Evolutionary conservation across 2,797 vertebrate genomes (phyloP).

Genomic region (Poeciliopsis turneri): DNA sequence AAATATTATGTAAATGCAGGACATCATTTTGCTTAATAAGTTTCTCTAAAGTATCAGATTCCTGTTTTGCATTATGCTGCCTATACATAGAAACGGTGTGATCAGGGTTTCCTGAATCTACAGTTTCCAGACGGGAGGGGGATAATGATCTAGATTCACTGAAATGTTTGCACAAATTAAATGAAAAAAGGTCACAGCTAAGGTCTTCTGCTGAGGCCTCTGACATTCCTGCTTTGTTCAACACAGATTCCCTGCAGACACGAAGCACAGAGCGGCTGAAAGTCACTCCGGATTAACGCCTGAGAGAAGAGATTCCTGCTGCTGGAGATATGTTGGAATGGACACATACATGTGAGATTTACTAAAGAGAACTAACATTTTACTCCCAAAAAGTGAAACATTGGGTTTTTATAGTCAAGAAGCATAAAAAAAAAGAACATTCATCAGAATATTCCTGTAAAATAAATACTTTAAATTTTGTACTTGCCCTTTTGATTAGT

Average conservation of each 20-base stretch:
- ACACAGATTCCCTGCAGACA: constrained; percentile 56
- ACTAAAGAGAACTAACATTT: background rate
- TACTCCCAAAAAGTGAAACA: background rate
- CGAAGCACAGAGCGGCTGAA: constrained; percentile 36
- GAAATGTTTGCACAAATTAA: constrained; percentile 6
- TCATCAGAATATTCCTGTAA: no score
- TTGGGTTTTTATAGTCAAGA: background rate
- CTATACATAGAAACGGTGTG: background rate
- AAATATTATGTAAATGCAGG: background rate
- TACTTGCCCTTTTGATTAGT: no score
- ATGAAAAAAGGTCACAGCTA: constrained; percentile 36
- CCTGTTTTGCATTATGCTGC: background rate
- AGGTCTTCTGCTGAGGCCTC: constrained; percentile 45
- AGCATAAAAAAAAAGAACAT: background rate
- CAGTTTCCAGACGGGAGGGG: background rate
- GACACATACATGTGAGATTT: constrained; percentile 10
- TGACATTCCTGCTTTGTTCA: constrained; percentile 52
- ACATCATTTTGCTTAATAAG: background rate
- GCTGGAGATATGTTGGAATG: constrained; percentile 51
- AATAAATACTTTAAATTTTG: no score
- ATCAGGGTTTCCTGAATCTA: background rate
- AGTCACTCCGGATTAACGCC: constrained; percentile 69
- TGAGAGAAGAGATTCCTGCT: constrained; percentile 66
- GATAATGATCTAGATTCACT: constrained; percentile 10
- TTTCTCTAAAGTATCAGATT: background rate